phyloP scores from a whole-genome alignment of 2,888 invertebrate genomes.

The Muschampia plurimacula region DNA sequence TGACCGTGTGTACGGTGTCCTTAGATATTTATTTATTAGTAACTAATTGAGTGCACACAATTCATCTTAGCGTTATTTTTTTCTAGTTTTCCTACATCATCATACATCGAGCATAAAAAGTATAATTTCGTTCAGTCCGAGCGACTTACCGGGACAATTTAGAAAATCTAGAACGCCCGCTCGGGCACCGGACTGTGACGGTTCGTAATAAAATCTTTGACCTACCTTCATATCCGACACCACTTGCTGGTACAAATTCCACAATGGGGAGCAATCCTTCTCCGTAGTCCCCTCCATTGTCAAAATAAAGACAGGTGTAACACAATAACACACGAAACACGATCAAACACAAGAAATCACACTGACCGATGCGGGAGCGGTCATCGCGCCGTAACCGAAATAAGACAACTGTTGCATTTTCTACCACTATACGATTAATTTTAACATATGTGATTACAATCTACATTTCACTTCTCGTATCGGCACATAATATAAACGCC shows the following conservation, averaged over 20 bases:
- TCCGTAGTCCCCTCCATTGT: constrained; percentile 90
- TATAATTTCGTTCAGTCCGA: constrained; percentile 59
- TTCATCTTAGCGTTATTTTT: not conserved
- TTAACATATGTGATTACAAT: constrained; percentile 54
- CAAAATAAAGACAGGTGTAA: constrained; percentile 66
- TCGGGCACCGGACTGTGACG: constrained; percentile 51
- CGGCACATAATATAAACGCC: constrained; percentile 58
- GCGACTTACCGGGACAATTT: constrained; percentile 62
- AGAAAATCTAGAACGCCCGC: constrained; percentile 56
- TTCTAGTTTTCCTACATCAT: not conserved
- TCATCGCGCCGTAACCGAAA: constrained; percentile 60
- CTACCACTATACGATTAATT: constrained; percentile 48
- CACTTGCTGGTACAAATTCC: constrained; percentile 97
- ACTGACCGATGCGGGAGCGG: constrained; percentile 51
- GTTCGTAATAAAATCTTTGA: constrained; percentile 50
- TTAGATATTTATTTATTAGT: too few species aligned
- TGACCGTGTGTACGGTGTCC: too few species aligned
- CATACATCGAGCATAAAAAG: not conserved
- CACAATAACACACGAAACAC: constrained; percentile 62
- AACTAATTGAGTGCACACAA: too few species aligned
- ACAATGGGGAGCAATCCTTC: constrained; percentile 95
- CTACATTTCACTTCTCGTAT: constrained; percentile 75
- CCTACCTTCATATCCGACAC: constrained; percentile 98
- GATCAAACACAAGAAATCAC: constrained; percentile 66
- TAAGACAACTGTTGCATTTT: constrained; percentile 76